Evolutionary conservation across 1,140 invertebrate species (phyloP).

Genomic region (Arctopsyche grandis): DNA sequence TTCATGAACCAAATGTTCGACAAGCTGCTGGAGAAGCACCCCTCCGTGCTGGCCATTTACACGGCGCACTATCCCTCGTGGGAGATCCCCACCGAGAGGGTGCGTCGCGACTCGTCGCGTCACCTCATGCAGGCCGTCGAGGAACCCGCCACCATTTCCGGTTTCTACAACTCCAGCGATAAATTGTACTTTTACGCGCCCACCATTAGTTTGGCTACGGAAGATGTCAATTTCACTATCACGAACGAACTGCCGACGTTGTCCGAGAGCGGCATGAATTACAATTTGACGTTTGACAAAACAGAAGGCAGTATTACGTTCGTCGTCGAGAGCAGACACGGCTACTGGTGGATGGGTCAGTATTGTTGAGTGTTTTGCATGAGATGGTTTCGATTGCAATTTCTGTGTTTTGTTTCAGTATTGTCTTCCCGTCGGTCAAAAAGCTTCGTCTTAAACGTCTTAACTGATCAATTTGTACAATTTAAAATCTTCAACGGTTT

Average conservation of each 20-base stretch:
- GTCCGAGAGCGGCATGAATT: not conserved
- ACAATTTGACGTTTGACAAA: too few relatives aligned
- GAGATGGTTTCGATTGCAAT: too few relatives aligned
- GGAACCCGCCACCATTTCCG: not conserved
- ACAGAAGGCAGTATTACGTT: too few relatives aligned
- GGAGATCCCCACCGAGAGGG: constrained; percentile 53
- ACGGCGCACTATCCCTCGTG: constrained; percentile 62
- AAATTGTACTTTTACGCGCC: constrained; percentile 39
- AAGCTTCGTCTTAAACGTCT: too few relatives aligned
- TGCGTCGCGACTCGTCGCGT: not conserved
- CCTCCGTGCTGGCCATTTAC: constrained; percentile 60
- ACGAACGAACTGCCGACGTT: not conserved
- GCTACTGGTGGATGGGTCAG: too few relatives aligned
- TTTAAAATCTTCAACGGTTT: too few relatives aligned
- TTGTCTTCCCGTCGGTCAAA: too few relatives aligned
- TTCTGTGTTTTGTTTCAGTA: too few relatives aligned
- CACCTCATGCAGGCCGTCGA: constrained; percentile 32
- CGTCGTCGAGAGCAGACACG: too few relatives aligned
- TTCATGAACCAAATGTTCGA: constrained; percentile 61
- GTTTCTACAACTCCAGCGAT: constrained; percentile 42
- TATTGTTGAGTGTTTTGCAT: too few relatives aligned
- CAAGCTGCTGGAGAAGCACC: constrained; percentile 58
- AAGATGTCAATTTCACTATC: not conserved
- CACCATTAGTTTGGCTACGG: not conserved
- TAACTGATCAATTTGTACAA: too few relatives aligned